Evolutionary conservation across 1,140 invertebrate species (phyloP), one percentile per base, ranked within the genome.

Genomic region (Neoseiulus cucumeris): DNA sequence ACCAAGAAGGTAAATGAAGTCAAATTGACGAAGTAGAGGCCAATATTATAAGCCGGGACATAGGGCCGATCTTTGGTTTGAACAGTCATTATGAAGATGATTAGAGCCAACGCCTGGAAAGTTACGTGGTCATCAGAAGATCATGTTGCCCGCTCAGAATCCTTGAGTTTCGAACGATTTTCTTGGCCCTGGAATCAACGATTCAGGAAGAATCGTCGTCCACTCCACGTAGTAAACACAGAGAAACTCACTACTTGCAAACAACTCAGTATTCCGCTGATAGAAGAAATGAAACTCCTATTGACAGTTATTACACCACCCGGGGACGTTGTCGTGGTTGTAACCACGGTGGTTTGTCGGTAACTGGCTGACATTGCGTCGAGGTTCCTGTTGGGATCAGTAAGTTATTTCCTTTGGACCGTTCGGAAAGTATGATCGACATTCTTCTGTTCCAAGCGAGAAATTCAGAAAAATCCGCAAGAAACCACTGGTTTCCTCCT

Each of bases 61-160:
- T 18, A 59, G 6, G 51, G 51, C 14, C 51, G 51, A 25, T 59
- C 51, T 59, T 20, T 25, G 14, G 51, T 59, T 59, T 59, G 51
- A 17, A 59, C 51, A 1, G 51, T 59, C 51, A 59, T 17, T 1
- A 59, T 59, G 51, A 59, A 59, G 51, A 59, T 59, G 14, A 59
- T 59, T 20, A 59, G 22, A 14, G 51, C 51, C 2, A 59, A 59
- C 51, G 33, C 51, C 51, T 59, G 51, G 2, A 25, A 59, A 25
- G 14, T 6, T 18, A 14, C 20, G 20, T 59, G 9, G 5, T 4
- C 17, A 59, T 25, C 4, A 5, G 51, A 17, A n/a, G 45, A 5
- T 47, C 45, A 14, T 47, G 18, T 6, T 20, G 4, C 4, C 28
- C 14, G 4, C 18, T 59, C 22, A 20, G 22, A 59, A 25, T 1